Evolutionary conservation across 92 coral and sea anemone genomes (phyloP).

Genomic region (Porites divaricata): DNA sequence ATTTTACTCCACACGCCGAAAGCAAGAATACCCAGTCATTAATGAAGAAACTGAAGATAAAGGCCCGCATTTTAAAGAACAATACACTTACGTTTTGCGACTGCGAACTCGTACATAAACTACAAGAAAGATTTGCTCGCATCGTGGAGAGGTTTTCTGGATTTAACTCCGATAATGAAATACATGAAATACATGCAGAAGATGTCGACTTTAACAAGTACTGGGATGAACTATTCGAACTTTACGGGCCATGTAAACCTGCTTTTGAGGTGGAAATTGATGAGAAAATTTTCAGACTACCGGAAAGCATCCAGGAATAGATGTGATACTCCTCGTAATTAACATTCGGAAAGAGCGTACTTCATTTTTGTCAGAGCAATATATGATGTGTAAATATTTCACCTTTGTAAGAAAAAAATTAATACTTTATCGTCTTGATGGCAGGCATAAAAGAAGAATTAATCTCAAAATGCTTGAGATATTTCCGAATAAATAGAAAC

Average conservation of each 20-base stretch:
- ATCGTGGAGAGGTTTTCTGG: background rate
- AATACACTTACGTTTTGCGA: background rate
- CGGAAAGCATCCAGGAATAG: no score
- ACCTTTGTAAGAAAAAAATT: no score
- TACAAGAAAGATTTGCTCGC: conserved; percentile 9
- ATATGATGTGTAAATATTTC: no score
- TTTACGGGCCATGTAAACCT: conserved; percentile 26
- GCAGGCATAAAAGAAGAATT: no score
- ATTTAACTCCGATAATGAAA: no score
- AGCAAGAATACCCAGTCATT: background rate
- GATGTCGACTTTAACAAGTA: conserved; percentile 24
- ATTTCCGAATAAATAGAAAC: no score
- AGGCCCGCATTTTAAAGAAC: background rate
- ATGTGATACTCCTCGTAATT: no score
- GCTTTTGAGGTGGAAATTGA: background rate
- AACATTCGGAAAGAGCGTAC: no score
- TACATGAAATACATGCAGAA: background rate
- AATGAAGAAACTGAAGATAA: conserved; percentile 10
- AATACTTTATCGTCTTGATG: no score
- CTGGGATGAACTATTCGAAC: conserved; percentile 64
- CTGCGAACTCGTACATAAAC: background rate
- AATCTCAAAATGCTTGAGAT: no score
- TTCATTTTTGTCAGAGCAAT: no score
- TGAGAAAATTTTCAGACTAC: no score
- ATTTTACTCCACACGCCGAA: conserved; percentile 33